Base-by-base conservation (phyloP, 2,888 invertebrate genomes). In the Papilio elwesi region DNA sequence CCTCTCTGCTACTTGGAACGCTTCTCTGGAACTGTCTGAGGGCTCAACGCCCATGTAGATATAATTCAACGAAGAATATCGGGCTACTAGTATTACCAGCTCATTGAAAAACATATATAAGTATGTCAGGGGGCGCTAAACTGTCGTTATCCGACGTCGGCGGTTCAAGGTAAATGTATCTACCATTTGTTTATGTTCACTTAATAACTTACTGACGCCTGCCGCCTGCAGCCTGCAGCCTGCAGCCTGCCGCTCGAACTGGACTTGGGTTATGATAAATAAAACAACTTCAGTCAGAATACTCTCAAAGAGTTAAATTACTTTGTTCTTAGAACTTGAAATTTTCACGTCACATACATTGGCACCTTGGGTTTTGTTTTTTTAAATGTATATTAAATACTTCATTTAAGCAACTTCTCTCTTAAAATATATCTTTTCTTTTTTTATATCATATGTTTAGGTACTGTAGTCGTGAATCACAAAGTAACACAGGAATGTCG, bases 221-320 rank as follows among this genome's bases (percentile, higher is more conserved):
- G 26, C 26, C 26, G 26, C 26, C 1, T 4, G 26, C 26, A 1
- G 26, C 26, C 1, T 26, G 26, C 26, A 1, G 26, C 26, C 1
- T 4, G 57, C 63, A 26, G 16, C 63, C n/a, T 36, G 13, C 8
- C 13, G 36, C 26, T 10, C 10, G 13, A 48, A 13, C 11, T 51
- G 7, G 11, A 12, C 15, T 16, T 15, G 8, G 16, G 12, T 26
- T 0, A 47, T 10, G 63, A 47, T 16, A 79, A 87, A 81, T 81
- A 59, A 85, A 84, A 83, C 79, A 73, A 78, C 43, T 16, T 43
- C 48, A 59, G 65, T 74, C 68, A 69, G 67, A 78, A 71, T 77
- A 89, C 90, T 90, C 90, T 90, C 82, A 85, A 78, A 90, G 90
- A 90, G 90, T 89, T 81, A 86, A 82, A 83, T 88, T 81, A 80